phyloP scores from a whole-genome alignment of 2,113 vertebrate species.

The Cygnus buccinator region DNA sequence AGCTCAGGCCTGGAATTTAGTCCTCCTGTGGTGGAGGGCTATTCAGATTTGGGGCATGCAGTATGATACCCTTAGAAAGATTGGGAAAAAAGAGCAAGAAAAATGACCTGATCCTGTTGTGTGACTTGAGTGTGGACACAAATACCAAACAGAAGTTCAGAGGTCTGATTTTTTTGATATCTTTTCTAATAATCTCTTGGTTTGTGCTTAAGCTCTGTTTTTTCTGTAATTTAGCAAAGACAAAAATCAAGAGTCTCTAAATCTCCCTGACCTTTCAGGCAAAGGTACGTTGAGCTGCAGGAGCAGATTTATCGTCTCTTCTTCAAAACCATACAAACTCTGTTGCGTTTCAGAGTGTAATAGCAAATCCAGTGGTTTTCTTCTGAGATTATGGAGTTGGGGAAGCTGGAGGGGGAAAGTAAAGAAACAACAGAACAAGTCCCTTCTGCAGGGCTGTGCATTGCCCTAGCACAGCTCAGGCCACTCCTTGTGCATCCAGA shows the following conservation, averaged over 20 bases:
- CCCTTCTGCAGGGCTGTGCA: background rate
- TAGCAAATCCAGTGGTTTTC: background rate
- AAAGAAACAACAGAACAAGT: background rate
- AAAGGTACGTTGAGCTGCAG: rapidly evolving
- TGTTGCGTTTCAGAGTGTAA: background rate
- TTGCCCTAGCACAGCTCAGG: rapidly evolving
- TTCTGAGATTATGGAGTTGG: background rate
- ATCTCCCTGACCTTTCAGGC: background rate
- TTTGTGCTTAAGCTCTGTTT: background rate
- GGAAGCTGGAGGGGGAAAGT: background rate
- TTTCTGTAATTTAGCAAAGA: background rate
- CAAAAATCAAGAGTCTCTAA: background rate
- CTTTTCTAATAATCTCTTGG: background rate
- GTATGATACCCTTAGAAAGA: too few species aligned
- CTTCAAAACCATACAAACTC: background rate
- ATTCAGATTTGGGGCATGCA: rapidly evolving
- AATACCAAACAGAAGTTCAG: background rate
- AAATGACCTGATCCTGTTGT: rapidly evolving
- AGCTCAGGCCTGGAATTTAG: background rate
- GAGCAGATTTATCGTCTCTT: background rate
- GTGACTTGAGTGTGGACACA: background rate
- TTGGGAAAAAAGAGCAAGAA: too few species aligned
- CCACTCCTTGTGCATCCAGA: rapidly evolving
- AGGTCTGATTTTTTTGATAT: background rate
- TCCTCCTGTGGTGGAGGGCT: rapidly evolving